Percentiles rank a stretch among this genome's conserved stretches.
These are phyloP conservation scores for Trichopria drosophilae DNA, from an alignment of 2,888 invertebrate species.

Conservation along the genomic window DNA sequence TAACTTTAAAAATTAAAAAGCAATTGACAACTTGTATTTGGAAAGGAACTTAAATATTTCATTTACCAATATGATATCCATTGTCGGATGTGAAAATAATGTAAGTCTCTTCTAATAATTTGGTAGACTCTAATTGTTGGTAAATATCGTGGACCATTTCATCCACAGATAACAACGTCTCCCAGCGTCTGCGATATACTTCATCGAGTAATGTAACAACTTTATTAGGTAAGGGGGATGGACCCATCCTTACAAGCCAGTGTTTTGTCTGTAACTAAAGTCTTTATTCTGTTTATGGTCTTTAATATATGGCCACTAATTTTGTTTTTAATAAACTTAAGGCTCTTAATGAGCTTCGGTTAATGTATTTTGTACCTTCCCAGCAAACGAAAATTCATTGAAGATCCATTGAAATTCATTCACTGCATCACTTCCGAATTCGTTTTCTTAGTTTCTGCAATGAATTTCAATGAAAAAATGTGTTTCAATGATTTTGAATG, in stretches of 20 bases:
- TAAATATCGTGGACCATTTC: constrained; percentile 75
- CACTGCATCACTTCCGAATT: no score
- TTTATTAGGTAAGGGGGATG: constrained; percentile 65
- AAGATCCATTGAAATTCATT: no score
- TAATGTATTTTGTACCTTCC: no score
- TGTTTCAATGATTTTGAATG: no score
- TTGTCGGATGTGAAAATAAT: constrained; percentile 87
- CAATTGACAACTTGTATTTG: not conserved
- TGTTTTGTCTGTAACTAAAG: constrained; percentile 71
- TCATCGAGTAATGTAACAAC: constrained; percentile 69
- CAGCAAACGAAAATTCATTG: no score
- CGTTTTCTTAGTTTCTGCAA: no score
- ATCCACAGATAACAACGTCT: constrained; percentile 83
- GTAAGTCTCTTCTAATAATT: constrained; percentile 73
- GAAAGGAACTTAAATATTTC: constrained; percentile 2
- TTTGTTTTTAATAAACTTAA: no score
- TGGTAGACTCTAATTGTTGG: constrained; percentile 60
- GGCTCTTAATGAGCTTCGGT: no score
- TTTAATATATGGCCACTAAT: no score
- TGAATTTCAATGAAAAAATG: no score
- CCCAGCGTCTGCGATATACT: constrained; percentile 75
- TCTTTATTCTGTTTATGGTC: constrained; percentile 8
- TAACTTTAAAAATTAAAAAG: not conserved
- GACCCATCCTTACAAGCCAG: constrained; percentile 77
- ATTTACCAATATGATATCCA: constrained; percentile 83